A percentile compares a stretch with the other conserved stretches of the same genome.
These are phyloP conservation scores for Caerostris extrusa DNA, from an alignment of 1,140 invertebrate species.

Conservation along the genomic window DNA sequence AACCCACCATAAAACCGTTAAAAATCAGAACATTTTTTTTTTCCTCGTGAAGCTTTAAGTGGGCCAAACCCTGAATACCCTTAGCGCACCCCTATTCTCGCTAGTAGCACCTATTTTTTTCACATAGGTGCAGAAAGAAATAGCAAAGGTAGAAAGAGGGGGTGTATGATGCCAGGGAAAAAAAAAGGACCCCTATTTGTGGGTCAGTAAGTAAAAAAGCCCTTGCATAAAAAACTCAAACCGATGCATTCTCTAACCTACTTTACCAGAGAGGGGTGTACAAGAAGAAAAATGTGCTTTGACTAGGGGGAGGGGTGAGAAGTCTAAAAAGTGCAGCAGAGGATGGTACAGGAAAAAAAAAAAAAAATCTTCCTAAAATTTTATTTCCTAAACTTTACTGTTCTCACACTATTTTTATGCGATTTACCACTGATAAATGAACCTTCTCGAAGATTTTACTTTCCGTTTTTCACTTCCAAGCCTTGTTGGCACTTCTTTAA, in stretches of 20 bases:
- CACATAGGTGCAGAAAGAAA: conserved; percentile 27
- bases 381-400: conserved; percentile 31
- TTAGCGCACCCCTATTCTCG: conserved; percentile 25
- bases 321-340: conserved; percentile 16
- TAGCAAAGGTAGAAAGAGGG: conserved; percentile 37
- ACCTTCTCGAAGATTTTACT: conserved; percentile 32
- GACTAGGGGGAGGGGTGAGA: conserved; percentile 1
- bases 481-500: not conserved
- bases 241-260: conserved; percentile 59
- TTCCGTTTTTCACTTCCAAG: conserved; percentile 13
- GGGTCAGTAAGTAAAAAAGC: conserved; percentile 57
- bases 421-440: conserved; percentile 41
- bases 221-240: conserved; percentile 50
- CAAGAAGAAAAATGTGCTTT: not conserved
- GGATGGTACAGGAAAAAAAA: not conserved
- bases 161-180: not conserved
- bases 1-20: conserved; percentile 58
- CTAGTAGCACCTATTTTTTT: conserved; percentile 55
- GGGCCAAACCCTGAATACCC: conserved; percentile 53
- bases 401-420: conserved; percentile 57
- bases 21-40: conserved; percentile 71
- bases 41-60: conserved; percentile 22
- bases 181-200: conserved; percentile 50
- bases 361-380: conserved; percentile 29
- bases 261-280: not conserved